Conservation (phyloP, 2,797 vertebrate species). For the Typhlichthys subterraneus region DNA sequence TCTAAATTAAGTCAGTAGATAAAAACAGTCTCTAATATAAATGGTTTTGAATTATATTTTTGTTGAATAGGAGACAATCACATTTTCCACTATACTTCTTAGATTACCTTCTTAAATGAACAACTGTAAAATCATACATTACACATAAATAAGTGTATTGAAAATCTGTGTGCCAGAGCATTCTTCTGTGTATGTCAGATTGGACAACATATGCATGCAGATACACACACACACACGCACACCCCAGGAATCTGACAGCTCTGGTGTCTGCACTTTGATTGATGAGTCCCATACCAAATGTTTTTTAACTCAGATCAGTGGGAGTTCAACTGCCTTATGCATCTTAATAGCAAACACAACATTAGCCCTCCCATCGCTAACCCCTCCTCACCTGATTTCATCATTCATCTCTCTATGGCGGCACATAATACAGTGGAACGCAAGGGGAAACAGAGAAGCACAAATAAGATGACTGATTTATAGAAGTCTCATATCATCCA, state of each 20-base stretch:
- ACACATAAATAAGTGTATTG: background rate
- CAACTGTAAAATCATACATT: background rate
- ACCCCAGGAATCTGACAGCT: conserved; percentile 73
- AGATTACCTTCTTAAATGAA: background rate
- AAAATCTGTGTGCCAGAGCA: conserved; percentile 2
- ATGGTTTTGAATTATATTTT: no score
- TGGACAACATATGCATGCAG: conserved; percentile 9
- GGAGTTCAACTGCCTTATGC: conserved; percentile 78
- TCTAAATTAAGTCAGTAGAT: no score
- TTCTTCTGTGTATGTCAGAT: background rate
- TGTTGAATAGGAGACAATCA: no score
- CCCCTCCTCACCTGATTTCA: conserved; percentile 71
- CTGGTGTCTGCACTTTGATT: conserved; percentile 74
- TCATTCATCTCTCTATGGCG: conserved; percentile 68
- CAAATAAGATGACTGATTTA: conserved; percentile 37
- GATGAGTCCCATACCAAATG: conserved; percentile 80
- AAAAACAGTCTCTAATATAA: no score
- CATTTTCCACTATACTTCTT: no score
- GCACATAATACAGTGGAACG: conserved; percentile 61
- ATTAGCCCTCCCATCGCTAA: conserved; percentile 69
- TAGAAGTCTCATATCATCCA: no score
- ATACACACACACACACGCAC: conserved; percentile 28
- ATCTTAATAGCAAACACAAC: conserved; percentile 81
- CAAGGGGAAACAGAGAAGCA: conserved; percentile 37
- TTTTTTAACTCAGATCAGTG: conserved; percentile 81